Evolutionary conservation across 2,888 invertebrate species (phyloP), one percentile per base, ranked within the genome.

Genomic region (Stenoptilia bipunctidactyla): DNA sequence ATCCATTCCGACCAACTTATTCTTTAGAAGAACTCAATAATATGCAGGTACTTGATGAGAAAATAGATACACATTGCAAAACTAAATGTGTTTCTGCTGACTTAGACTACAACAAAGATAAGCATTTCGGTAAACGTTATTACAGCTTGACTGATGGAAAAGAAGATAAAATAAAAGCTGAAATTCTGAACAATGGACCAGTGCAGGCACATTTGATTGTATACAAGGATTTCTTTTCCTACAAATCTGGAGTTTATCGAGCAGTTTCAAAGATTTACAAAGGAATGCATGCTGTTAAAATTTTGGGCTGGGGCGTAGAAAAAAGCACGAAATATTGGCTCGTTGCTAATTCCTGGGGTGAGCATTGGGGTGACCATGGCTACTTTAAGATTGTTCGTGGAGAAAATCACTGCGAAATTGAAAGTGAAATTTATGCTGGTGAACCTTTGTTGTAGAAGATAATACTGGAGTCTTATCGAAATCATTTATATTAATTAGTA

Each of bases 291-390:
- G 92, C 93, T 10, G 88, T 93, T 33, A 88, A 89, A 52, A 87
- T 94, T 27, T 62, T 93, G 15, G 93, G 94, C 6, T 94, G 92
- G 91, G 94, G 94, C 15, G 86, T 84, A 0, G 89, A 91, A 42
- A 79, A 86, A 33, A 86, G 85, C 2, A 84, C 84, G 1, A 88
- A 89, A 3, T 94, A 93, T 64, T 94, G 94, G 94, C 77, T 92
- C 8, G 86, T 91, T 46, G 93, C 91, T 41, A 94, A 94, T 74
- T 92, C 92, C 0, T 94, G 94, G 94, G 93, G 93, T 66, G 79
- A 83, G 1, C 92, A 92, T 61, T 95, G 93, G 93, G 94, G 94
- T 45, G 88, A 91, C 56, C 76, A 86, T 54, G 92, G 92, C 0
- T 91, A 80, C 63, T 92, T 93, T 76, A 92, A 90, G 67, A 92